Evolutionary conservation across 1,140 invertebrate genomes (phyloP).

Genomic region (Pemphigus obesinymphae): DNA sequence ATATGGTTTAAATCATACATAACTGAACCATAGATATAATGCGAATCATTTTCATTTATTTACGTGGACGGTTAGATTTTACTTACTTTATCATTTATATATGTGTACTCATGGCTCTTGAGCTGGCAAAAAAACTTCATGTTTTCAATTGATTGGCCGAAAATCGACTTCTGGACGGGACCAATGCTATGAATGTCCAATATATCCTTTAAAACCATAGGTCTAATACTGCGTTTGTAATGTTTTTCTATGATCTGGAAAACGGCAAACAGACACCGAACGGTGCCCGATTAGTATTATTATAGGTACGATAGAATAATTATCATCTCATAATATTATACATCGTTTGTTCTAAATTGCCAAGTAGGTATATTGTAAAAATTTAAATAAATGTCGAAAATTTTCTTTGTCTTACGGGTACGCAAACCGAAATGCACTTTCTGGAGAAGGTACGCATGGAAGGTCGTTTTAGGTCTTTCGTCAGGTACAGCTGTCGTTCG

Average conservation of each 20-base stretch:
- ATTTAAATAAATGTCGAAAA: too few species aligned
- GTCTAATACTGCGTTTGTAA: background rate
- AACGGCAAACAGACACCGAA: background rate
- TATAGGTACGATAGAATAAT: too few species aligned
- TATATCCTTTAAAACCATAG: slow-evolving; percentile 11
- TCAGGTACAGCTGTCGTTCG: background rate
- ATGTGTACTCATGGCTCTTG: slow-evolving; percentile 7
- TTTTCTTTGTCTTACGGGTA: slow-evolving; percentile 11
- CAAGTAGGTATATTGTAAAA: too few species aligned
- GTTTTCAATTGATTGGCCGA: background rate
- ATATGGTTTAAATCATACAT: too few species aligned
- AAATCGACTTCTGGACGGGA: background rate
- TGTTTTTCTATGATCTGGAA: background rate
- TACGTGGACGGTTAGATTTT: too few species aligned
- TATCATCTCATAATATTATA: too few species aligned
- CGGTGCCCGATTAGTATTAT: too few species aligned
- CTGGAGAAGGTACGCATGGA: background rate
- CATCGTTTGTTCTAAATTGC: too few species aligned
- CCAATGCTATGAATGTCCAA: slow-evolving; percentile 12
- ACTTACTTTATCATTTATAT: slow-evolving; percentile 3
- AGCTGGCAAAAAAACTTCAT: slow-evolving; percentile 14
- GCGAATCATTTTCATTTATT: too few species aligned
- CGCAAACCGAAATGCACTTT: background rate
- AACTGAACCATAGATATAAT: too few species aligned
- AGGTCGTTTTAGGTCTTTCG: background rate